Conservation (phyloP, 2,888 invertebrate genomes). For the Caenorhabditis angaria region DNA sequence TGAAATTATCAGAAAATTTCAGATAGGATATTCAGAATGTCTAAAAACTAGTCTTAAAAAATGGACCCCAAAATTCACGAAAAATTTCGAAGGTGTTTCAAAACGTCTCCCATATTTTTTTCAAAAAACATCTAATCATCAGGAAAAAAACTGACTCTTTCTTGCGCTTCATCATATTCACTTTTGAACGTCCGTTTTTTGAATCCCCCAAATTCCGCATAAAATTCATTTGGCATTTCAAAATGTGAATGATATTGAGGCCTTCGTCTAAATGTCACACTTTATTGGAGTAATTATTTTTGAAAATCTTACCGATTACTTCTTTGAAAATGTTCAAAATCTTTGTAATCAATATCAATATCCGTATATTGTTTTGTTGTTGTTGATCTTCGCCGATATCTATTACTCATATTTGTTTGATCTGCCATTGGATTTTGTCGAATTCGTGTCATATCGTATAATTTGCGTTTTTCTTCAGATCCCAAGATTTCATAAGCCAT, state of each 20-base stretch:
- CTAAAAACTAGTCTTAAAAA: too few species aligned
- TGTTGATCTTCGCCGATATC: slow-evolving; percentile 17
- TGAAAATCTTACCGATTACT: slow-evolving; percentile 33
- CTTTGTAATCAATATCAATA: slow-evolving; percentile 68
- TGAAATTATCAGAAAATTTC: too few species aligned
- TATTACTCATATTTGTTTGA: slow-evolving; percentile 12
- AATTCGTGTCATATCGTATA: slow-evolving; percentile 49
- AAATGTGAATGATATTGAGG: slow-evolving; percentile 56
- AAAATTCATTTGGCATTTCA: slow-evolving; percentile 64
- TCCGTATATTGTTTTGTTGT: slow-evolving; percentile 61
- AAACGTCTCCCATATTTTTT: not conserved
- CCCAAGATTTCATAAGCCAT: slow-evolving; percentile 66
- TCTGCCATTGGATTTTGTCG: slow-evolving; percentile 26
- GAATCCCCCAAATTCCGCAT: slow-evolving; percentile 50
- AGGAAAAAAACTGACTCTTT: slow-evolving; percentile 26
- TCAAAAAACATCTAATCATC: not conserved
- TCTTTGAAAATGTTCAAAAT: slow-evolving; percentile 68
- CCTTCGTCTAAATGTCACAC: slow-evolving; percentile 32
- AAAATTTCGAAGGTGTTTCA: not conserved
- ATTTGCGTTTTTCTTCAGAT: slow-evolving; percentile 58
- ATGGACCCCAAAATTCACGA: too few species aligned
- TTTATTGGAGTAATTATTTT: not conserved
- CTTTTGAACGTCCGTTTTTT: slow-evolving; percentile 51
- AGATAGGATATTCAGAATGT: too few species aligned
- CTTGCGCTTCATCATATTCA: slow-evolving; percentile 53